Evolutionary conservation across 2,888 invertebrate species (phyloP).

Genomic region (Coelopa pilipes): DNA sequence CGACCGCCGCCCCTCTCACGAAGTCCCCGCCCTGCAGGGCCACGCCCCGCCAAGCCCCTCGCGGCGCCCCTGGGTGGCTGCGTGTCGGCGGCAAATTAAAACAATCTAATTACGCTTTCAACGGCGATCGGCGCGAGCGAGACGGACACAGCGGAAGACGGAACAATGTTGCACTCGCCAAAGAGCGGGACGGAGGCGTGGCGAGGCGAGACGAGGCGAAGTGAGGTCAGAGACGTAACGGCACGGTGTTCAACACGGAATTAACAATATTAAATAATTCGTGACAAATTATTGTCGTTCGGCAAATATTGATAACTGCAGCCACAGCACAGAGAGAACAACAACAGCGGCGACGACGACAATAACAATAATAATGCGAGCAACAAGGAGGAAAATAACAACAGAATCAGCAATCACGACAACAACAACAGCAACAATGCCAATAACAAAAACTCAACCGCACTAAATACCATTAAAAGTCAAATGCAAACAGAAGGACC

Average conservation of each 20-base stretch:
- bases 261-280: constrained; percentile 38
- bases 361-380: no score
- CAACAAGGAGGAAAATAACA: no score
- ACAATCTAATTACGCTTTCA: constrained; percentile 43
- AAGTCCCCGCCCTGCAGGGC: no score
- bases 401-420: no score
- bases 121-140: constrained; percentile 26
- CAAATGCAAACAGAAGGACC: constrained; percentile 17
- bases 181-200: no score
- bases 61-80: constrained; percentile 26
- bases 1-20: no score
- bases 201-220: no score
- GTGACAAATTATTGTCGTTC: constrained; percentile 42
- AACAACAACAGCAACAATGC: no score
- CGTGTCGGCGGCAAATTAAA: constrained; percentile 42
- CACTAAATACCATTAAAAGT: constrained; percentile 13
- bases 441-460: constrained; percentile 10
- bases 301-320: constrained; percentile 36
- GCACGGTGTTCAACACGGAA: no score
- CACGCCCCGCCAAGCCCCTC: no score
- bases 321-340: not conserved
- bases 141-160: not conserved
- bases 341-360: constrained; percentile 22
- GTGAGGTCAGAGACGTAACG: no score
- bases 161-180: not conserved